phyloP scores from a whole-genome alignment of 1,140 invertebrate species.

The Scaptomyza hsui region DNA sequence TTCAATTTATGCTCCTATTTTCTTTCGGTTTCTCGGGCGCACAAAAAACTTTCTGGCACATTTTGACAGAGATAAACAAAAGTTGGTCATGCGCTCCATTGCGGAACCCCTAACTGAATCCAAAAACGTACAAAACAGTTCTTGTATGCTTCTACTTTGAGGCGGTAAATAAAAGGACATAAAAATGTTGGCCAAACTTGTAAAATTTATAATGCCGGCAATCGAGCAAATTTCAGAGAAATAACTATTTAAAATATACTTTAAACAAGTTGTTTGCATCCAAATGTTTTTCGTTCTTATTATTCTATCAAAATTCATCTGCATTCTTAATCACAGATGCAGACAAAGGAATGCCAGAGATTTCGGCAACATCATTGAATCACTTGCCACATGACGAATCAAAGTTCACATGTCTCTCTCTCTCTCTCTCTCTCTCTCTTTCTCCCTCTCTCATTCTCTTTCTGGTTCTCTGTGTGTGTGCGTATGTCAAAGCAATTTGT shows the following conservation, averaged over 20 bases:
- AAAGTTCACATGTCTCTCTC: slow-evolving; percentile 9
- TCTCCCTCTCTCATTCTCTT: too few species aligned
- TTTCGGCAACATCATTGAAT: slow-evolving; percentile 9
- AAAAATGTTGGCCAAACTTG: background rate
- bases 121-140: background rate
- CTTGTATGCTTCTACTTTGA: background rate
- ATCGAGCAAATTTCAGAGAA: too few species aligned
- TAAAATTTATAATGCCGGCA: background rate
- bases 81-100: slow-evolving; percentile 42
- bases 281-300: too few species aligned
- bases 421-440: too few species aligned
- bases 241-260: too few species aligned
- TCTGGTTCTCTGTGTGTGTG: too few species aligned
- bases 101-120: background rate
- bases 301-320: background rate
- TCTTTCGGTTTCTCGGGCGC: slow-evolving; percentile 28
- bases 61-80: slow-evolving; percentile 60
- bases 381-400: slow-evolving; percentile 6
- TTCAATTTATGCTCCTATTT: slow-evolving; percentile 52
- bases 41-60: slow-evolving; percentile 58
- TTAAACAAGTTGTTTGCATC: too few species aligned
- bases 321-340: slow-evolving; percentile 12
- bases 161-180: background rate
- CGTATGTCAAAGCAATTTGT: slow-evolving; percentile 42
- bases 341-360: slow-evolving; percentile 1